Evolutionary conservation across 2,113 vertebrate species (phyloP).

Genomic region (Megaceryle torquata): DNA sequence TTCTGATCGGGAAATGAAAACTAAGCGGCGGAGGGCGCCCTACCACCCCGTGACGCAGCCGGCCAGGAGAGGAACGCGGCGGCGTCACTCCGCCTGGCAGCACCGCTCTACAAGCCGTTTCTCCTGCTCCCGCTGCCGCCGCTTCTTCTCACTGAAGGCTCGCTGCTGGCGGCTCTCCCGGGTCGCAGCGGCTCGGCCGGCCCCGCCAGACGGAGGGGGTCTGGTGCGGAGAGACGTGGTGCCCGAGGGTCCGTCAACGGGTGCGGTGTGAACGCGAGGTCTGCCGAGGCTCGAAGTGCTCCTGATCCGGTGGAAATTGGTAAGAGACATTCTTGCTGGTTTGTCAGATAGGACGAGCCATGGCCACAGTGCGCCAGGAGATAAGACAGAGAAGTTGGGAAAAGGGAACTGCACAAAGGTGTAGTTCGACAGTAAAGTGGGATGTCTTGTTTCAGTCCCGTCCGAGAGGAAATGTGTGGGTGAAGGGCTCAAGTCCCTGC

Average conservation of each 20-base stretch:
- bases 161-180: background rate
- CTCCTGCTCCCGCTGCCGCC: no score
- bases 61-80: no score
- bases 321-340: background rate
- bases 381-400: no score
- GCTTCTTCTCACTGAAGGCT: fast-evolving
- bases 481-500: background rate
- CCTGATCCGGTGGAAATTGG: background rate
- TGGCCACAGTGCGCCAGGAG: fast-evolving
- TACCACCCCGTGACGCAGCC: background rate
- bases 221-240: fast-evolving
- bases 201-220: no score
- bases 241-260: fast-evolving
- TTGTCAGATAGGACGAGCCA: background rate
- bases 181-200: background rate
- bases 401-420: fast-evolving
- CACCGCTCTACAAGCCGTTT: no score
- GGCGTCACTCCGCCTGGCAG: fast-evolving
- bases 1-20: conserved; percentile 20
- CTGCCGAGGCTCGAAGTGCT: background rate
- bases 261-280: fast-evolving
- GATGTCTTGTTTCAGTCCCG: fast-evolving
- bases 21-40: background rate
- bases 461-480: fast-evolving
- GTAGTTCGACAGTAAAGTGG: fast-evolving